A percentile compares a stretch with the other conserved stretches of the same genome.
Evolutionary conservation across 1,140 invertebrate genomes (phyloP).

Genomic region (Sipha flava): DNA sequence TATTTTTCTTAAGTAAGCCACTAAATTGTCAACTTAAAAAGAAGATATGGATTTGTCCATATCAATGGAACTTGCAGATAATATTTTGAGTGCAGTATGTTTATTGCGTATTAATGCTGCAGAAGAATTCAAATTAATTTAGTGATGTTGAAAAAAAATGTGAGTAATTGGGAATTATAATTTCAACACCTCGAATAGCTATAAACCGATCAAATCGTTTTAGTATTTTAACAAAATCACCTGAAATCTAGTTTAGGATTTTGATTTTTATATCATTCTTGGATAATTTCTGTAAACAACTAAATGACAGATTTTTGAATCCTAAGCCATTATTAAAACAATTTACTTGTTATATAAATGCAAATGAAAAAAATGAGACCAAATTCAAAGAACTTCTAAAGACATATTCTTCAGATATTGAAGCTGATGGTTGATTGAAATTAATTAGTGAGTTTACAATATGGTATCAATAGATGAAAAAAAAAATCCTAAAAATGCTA

Average conservation of each 20-base stretch:
- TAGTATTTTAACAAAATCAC: neutral
- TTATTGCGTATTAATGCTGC: neutral
- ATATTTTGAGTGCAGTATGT: neutral
- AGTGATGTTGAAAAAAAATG: neutral
- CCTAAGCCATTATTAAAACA: neutral
- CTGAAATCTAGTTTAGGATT: neutral
- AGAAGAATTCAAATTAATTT: neutral
- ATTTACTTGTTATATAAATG: neutral
- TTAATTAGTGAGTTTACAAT: neutral
- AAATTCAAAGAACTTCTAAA: neutral
- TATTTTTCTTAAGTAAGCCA: neutral
- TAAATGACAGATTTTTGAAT: neutral
- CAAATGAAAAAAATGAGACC: neutral
- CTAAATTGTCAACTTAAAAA: neutral
- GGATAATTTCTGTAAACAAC: neutral
- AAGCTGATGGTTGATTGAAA: neutral
- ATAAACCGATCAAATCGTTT: neutral
- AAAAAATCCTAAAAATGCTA: neutral
- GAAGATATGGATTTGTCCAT: neutral
- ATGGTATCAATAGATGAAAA: neutral
- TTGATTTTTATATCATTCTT: neutral
- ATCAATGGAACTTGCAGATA: neutral
- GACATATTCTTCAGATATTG: neutral
- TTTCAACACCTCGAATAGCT: neutral
- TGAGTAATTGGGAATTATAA: neutral